A percentile compares a stretch with the other conserved stretches of the same genome.
These are phyloP conservation scores for Neosalanx taihuensis DNA, from an alignment of 2,797 vertebrate genomes.

Conservation along the genomic window DNA sequence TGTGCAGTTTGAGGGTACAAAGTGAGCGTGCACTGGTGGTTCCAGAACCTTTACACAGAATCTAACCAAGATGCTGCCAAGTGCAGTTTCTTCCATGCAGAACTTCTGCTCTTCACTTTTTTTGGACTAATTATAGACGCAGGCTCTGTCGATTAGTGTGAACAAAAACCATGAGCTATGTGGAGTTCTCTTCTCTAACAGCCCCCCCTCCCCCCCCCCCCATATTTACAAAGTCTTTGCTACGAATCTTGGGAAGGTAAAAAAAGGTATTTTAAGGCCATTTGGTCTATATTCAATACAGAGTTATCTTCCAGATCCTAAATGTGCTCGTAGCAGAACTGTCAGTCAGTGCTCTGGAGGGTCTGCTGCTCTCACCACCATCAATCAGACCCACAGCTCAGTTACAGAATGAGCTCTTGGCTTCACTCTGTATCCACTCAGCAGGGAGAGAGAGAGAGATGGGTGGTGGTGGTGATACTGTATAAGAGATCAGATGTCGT, in stretches of 20 bases:
- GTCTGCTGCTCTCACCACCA: background rate
- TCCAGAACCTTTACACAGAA: background rate
- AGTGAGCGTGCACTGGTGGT: background rate
- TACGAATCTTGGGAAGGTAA: background rate
- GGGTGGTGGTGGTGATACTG: too few species aligned
- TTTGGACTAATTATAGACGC: background rate
- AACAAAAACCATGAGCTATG: background rate
- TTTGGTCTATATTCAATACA: background rate
- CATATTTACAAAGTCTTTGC: background rate
- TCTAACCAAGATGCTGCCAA: background rate
- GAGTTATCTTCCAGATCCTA: background rate
- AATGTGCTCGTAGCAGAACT: background rate
- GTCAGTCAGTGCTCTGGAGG: background rate
- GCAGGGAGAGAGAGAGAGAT: too few species aligned
- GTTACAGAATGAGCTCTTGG: background rate
- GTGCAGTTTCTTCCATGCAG: background rate
- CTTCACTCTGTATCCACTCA: background rate
- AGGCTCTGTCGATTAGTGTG: background rate
- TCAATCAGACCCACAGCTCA: background rate
- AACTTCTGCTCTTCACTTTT: background rate
- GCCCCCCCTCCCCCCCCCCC: too few species aligned
- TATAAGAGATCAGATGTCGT: too few species aligned
- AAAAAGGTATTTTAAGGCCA: background rate
- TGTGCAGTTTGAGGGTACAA: background rate
- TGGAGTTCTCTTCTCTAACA: background rate